A percentile compares a stretch with the other conserved stretches of the same genome.
Conservation (phyloP, 2,888 invertebrate species). For the Andrena flavipes region DNA sequence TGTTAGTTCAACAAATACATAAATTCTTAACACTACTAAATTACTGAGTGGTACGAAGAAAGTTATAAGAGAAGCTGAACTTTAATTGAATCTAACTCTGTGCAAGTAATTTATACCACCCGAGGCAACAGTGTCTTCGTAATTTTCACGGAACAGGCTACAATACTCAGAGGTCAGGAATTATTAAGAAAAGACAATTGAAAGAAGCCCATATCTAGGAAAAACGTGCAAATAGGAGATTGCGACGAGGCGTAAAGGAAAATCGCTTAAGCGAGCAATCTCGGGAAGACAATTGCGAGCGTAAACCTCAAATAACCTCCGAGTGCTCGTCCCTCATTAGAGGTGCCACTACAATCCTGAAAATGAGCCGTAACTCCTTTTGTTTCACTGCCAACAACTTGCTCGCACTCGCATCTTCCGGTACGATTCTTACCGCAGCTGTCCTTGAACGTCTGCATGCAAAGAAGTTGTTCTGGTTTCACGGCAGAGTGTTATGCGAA, state of each 20-base stretch:
- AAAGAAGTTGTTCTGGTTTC: slow-evolving; percentile 39
- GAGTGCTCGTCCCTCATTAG: slow-evolving; percentile 55
- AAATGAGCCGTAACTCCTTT: slow-evolving; percentile 56
- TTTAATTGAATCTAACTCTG: too few species aligned
- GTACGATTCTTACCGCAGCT: slow-evolving; percentile 35
- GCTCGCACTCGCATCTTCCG: slow-evolving; percentile 43
- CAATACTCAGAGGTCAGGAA: too few species aligned
- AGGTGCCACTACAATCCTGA: slow-evolving; percentile 51
- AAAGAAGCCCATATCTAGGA: background rate
- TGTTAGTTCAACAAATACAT: too few species aligned
- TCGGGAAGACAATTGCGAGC: slow-evolving; percentile 50
- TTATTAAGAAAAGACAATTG: slow-evolving; percentile 13
- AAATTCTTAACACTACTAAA: too few species aligned
- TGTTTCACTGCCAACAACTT: slow-evolving; percentile 47
- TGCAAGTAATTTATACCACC: too few species aligned
- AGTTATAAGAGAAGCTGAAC: too few species aligned
- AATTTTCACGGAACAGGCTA: background rate
- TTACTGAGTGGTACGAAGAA: too few species aligned
- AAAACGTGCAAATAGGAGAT: background rate
- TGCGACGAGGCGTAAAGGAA: slow-evolving; percentile 35
- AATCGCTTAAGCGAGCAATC: slow-evolving; percentile 58
- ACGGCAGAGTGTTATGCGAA: slow-evolving; percentile 8
- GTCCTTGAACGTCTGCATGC: slow-evolving; percentile 44
- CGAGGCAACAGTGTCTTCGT: too few species aligned
- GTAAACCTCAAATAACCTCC: slow-evolving; percentile 54